Percentiles rank a stretch among this genome's conserved stretches.
phyloP scores from a whole-genome alignment of 2,888 invertebrate genomes.

The Oligia strigilis region DNA sequence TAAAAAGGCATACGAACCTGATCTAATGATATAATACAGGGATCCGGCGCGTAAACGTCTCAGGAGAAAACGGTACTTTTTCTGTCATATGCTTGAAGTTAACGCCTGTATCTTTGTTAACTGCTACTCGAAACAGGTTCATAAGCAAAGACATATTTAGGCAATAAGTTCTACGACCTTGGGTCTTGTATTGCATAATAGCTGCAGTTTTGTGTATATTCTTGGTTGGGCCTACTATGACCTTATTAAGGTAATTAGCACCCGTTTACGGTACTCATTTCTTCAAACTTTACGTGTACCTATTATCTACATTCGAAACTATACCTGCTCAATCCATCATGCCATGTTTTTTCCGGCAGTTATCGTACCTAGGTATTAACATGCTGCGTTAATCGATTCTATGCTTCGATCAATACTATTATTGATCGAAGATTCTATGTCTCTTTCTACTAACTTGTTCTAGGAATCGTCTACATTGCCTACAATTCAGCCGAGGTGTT shows the following conservation, averaged over 20 bases:
- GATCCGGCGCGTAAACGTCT: slow-evolving; percentile 10
- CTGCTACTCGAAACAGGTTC: slow-evolving; percentile 14
- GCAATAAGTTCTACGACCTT: slow-evolving; percentile 12
- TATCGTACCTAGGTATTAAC: background rate
- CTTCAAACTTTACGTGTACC: background rate
- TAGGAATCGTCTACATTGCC: background rate
- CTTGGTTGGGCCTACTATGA: background rate
- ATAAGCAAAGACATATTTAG: background rate
- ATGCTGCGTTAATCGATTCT: no score
- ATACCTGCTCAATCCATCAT: background rate
- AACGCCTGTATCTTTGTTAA: background rate
- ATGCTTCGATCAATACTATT: background rate
- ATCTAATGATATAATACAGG: slow-evolving; percentile 3
- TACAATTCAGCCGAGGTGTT: background rate
- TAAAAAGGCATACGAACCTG: background rate
- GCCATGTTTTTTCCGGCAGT: no score
- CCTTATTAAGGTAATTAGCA: background rate
- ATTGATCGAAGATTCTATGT: no score
- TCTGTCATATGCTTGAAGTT: background rate
- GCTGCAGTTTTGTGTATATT: slow-evolving; percentile 14
- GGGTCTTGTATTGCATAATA: slow-evolving; percentile 21
- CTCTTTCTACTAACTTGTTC: background rate
- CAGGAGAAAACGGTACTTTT: background rate
- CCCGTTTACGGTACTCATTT: background rate
- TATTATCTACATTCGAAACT: background rate